Percentiles rank a stretch among this genome's conserved stretches.
phyloP scores from a whole-genome alignment of 2,888 invertebrate species.

The Panzeria rudis region DNA sequence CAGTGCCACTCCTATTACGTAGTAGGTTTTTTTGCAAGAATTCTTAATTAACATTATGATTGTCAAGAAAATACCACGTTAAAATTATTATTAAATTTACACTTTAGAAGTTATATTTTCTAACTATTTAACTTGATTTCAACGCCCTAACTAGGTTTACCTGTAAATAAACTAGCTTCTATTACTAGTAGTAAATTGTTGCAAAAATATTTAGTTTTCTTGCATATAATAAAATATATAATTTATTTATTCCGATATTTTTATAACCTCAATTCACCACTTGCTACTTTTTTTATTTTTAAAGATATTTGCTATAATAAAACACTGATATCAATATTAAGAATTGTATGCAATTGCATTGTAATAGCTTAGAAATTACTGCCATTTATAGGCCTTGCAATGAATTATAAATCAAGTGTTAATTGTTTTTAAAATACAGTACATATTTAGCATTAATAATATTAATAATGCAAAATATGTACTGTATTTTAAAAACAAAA shows the following conservation, averaged over 20 bases:
- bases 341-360: background rate
- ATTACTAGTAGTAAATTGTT: slow-evolving; percentile 27
- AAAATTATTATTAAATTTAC: too few species aligned
- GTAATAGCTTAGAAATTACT: slow-evolving; percentile 15
- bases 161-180: too few species aligned
- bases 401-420: slow-evolving; percentile 19
- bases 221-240: slow-evolving; percentile 52
- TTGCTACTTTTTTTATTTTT: slow-evolving; percentile 70
- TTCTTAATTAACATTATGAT: too few species aligned
- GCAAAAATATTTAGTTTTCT: slow-evolving; percentile 25
- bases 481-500: too few species aligned
- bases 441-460: background rate
- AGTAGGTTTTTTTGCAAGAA: too few species aligned
- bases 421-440: slow-evolving; percentile 3
- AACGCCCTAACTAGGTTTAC: background rate
- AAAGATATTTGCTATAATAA: slow-evolving; percentile 68
- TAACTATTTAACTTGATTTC: too few species aligned
- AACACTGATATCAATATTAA: slow-evolving; percentile 49
- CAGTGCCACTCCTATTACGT: too few species aligned
- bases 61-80: too few species aligned
- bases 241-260: slow-evolving; percentile 70
- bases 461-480: background rate
- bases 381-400: slow-evolving; percentile 7
- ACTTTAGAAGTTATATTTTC: too few species aligned
- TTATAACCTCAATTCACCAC: slow-evolving; percentile 67